These are phyloP conservation scores for Limosa lapponica DNA, from an alignment of 2,797 vertebrate genomes.

Conservation along the genomic window DNA sequence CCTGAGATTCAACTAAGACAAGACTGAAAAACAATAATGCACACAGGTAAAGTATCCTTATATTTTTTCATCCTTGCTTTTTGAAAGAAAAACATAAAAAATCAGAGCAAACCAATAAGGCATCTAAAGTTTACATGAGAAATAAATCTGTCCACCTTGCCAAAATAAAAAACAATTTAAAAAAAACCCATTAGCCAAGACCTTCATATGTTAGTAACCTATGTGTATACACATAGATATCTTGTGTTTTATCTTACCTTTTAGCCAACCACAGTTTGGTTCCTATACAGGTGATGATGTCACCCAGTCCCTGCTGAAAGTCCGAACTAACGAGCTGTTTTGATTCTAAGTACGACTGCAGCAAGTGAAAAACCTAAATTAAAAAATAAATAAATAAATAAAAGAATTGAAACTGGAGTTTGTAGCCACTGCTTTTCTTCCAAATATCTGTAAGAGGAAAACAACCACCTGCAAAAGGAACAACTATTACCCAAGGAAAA, in stretches of 20 bases:
- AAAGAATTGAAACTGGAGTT: conserved; percentile 1
- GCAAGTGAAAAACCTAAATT: conserved; percentile 88
- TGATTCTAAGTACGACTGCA: conserved; percentile 88
- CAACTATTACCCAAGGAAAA: neutral
- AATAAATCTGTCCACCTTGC: neutral
- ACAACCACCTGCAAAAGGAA: conserved; percentile 36
- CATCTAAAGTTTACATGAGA: neutral
- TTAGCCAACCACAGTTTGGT: conserved; percentile 90
- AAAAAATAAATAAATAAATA: conserved; percentile 43
- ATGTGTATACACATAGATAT: neutral
- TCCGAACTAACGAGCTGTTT: conserved; percentile 81
- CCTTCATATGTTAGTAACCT: neutral
- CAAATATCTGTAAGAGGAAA: conserved; percentile 27
- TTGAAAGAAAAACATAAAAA: neutral
- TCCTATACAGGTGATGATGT: conserved; percentile 79
- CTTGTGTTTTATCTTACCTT: conserved; percentile 82
- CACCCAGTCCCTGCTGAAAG: conserved; percentile 73
- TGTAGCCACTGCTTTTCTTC: conserved; percentile 29
- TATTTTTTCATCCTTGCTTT: neutral
- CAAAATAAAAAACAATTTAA: neutral
- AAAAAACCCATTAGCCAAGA: neutral
- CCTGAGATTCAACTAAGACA: neutral
- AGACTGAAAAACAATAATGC: neutral
- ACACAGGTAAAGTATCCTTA: neutral
- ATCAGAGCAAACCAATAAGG: neutral